Percentiles rank a stretch among this genome's conserved stretches.
Evolutionary conservation across 2,888 invertebrate species (phyloP).

Genomic region (Nomada fucata): DNA sequence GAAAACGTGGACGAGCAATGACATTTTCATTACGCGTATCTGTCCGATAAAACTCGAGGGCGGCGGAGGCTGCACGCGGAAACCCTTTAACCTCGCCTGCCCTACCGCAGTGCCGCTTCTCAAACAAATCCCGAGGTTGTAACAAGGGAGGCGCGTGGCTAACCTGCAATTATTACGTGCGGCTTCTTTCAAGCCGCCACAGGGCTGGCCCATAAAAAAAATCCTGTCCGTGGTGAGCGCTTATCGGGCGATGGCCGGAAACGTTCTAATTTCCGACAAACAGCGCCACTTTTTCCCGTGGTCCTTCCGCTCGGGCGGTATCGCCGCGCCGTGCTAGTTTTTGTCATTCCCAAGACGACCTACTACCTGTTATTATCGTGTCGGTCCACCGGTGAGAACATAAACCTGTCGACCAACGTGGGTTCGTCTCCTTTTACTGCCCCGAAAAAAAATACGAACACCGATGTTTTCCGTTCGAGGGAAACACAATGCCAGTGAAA

Average conservation of each 20-base stretch:
- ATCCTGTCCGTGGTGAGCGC: constrained; percentile 38
- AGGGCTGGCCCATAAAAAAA: constrained; percentile 52
- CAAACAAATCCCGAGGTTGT: constrained; percentile 6
- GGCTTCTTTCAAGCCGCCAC: constrained; percentile 37
- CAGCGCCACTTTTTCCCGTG: constrained; percentile 51
- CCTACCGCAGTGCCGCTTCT: neutral
- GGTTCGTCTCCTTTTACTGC: constrained; percentile 10
- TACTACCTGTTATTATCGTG: constrained; percentile 76
- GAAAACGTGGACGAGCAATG: no score
- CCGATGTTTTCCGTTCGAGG: neutral
- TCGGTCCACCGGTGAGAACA: constrained; percentile 68
- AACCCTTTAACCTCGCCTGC: neutral
- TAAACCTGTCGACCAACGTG: constrained; percentile 65
- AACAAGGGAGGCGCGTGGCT: constrained; percentile 51
- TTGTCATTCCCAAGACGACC: constrained; percentile 59
- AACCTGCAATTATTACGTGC: constrained; percentile 63
- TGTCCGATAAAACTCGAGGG: no score
- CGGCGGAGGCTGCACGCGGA: neutral
- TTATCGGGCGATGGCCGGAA: constrained; percentile 62
- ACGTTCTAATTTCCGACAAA: constrained; percentile 74
- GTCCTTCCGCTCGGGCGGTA: constrained; percentile 28
- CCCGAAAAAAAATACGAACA: constrained; percentile 12
- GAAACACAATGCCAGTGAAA: no score
- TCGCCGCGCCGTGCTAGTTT: constrained; percentile 64
- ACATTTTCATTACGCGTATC: no score